Evolutionary conservation across 2,888 invertebrate species (phyloP), one percentile per base, ranked within the genome.

Genomic region (Melikaiella ostensackeni): DNA sequence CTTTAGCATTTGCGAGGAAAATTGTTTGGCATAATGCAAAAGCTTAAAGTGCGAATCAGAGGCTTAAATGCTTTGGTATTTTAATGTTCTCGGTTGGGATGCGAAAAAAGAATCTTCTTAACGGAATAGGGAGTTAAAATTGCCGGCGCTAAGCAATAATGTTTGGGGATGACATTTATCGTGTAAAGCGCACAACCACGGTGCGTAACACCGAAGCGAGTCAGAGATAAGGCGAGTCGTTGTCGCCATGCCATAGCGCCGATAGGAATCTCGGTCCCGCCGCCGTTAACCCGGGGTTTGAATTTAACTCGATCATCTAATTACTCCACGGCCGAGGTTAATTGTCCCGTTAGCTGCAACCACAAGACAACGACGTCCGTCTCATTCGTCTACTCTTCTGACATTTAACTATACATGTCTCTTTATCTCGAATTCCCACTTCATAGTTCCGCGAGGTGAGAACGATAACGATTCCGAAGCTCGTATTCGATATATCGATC

Each of bases 291-390:
- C 85, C 86, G 84, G 74, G 83, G 79, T 82, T 89, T 87, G 82
- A 82, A 88, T 89, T 88, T 88, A 89, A 89, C 87, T 89, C 89
- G 86, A 89, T 89, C 86, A 89, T 89, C 84, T 88, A 89, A 89
- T 89, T 89, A 89, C 87, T 84, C 82, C 75, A 84, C 81, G 83
- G 80, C 84, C 83, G 84, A 85, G 89, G 89, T 89, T 89, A 89
- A 89, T 89, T 88, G 89, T 88, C 88, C 87, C 88, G 88, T 88
- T 88, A 88, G 86, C 82, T 82, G 82, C 84, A 79, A 84, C 80
- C 75, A 62, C 76, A 50, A 62, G 27, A 73, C 62, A 38, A 35
- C 73, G 70, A 74, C 75, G 77, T 73, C 27, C 27, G 62, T 38
- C 74, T 38, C 62, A 59, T 61, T 74, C 61, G 74, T 74, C 59